Conservation (phyloP, 2,113 vertebrate genomes). For the Dipodomys stephensi region DNA sequence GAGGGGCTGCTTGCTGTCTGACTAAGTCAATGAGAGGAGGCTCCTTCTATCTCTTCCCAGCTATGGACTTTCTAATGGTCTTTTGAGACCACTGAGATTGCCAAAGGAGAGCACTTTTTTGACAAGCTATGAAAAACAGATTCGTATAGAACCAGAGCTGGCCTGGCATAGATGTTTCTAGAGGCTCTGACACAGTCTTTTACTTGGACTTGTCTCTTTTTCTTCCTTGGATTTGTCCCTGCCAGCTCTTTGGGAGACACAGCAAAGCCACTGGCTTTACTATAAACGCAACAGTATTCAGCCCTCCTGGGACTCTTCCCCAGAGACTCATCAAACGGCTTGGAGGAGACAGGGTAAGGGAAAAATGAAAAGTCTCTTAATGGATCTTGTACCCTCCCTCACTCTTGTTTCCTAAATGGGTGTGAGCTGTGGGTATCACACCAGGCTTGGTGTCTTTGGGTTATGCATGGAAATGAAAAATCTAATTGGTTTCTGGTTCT, state of each 20-base stretch:
- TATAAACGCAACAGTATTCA: not conserved
- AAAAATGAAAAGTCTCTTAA: not conserved
- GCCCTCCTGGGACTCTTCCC: conserved; percentile 15
- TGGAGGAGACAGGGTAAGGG: not conserved
- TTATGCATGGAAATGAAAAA: conserved; percentile 31
- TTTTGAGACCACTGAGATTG: not conserved
- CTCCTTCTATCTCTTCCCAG: too few species aligned
- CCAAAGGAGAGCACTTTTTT: not conserved
- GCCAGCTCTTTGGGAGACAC: not conserved
- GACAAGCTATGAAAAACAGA: not conserved
- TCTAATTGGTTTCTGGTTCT: not conserved
- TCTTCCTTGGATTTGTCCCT: not conserved
- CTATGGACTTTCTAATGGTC: not conserved
- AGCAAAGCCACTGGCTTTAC: not conserved
- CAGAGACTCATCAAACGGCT: conserved; percentile 43
- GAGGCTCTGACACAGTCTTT: not conserved
- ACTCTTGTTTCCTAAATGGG: conserved; percentile 33
- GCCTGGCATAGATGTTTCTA: not conserved
- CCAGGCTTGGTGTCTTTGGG: not conserved
- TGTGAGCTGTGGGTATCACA: not conserved
- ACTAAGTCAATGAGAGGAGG: not conserved
- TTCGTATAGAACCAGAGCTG: not conserved
- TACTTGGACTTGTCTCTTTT: not conserved
- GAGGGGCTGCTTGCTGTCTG: not conserved
- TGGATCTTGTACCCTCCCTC: not conserved